Evolutionary conservation across 92 coral and sea anemone species (phyloP).

Genomic region (Epizoanthus rinbou): DNA sequence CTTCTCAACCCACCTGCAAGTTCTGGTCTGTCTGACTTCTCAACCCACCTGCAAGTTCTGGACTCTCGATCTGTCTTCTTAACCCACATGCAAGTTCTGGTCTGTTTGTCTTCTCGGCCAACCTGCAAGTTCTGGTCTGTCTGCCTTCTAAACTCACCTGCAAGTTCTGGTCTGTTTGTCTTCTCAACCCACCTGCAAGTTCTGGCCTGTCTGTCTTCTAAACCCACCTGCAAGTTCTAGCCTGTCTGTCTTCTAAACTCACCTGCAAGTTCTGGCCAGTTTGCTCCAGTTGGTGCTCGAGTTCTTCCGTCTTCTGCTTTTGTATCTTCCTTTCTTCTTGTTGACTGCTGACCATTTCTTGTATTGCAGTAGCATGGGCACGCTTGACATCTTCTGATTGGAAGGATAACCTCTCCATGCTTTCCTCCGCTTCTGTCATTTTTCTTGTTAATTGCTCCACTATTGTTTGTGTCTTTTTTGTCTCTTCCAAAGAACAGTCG

Average conservation of each 20-base stretch:
- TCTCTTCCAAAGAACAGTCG: background rate
- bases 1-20: background rate
- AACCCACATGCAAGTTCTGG: background rate
- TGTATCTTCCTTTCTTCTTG: slow-evolving; percentile 66
- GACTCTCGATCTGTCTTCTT: background rate
- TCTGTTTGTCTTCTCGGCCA: background rate
- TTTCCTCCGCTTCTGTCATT: slow-evolving; percentile 35
- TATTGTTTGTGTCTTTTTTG: background rate
- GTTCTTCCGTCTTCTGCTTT: slow-evolving; percentile 42
- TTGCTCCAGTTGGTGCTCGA: slow-evolving; percentile 45
- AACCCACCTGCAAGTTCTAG: slow-evolving; percentile 39
- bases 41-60: background rate
- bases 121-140: background rate
- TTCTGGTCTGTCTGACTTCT: background rate
- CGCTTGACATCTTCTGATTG: slow-evolving; percentile 60
- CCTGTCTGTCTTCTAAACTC: background rate
- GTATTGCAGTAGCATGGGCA: slow-evolving; percentile 51
- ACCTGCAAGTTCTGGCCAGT: slow-evolving; percentile 65
- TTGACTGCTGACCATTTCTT: slow-evolving; percentile 53
- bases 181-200: background rate
- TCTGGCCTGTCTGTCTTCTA: background rate
- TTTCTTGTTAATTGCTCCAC: background rate
- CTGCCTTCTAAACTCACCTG: background rate
- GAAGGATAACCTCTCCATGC: slow-evolving; percentile 44
- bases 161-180: background rate